Base-by-base conservation (phyloP, 2,888 invertebrate genomes). In the Nasonovia ribisnigri region DNA sequence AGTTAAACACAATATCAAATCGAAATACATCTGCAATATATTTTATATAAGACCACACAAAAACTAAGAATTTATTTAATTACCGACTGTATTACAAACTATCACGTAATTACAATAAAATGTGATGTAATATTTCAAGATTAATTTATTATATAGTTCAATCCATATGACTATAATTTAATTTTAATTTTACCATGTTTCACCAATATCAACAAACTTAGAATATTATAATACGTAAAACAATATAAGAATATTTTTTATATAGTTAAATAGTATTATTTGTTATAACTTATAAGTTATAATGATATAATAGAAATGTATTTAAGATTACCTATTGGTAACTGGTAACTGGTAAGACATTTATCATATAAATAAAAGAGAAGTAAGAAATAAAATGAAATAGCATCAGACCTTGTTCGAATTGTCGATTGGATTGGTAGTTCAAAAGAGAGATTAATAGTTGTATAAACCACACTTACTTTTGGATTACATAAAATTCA, bases 361-460 rank as follows among this genome's bases (percentile, higher is more conserved):
- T 24, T 36, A 36, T 51, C 77, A 36, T 1, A 0, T 13, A 57
- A 54, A 42, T 42, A 26, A 88, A 51, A 54, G 42, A 26, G 54
- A 54, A 57, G 29, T 57, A 43, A 60, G 60, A 43, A 3, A 43
- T 43, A 29, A 42, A 54, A 60, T 46, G 29, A 60, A 88, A 89
- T 43, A 57, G 42, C 11, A 54, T 26, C 42, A 26, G 46, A 20
- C 26, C 36, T 42, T 77, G 77, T 29, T 86, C 86, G 29, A 4
- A 77, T 87, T 51, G 2, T 46, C 13, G 24, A 51, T n/a, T 8
- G 87, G n/a, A 48, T n/a, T 20, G 46, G 42, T 57, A 36, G 88
- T 57, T 60, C 43, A 89, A 57, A 60, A 89, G 29, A 89, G 29
- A 43, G 89, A 89, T 60, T 89, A 57, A 89, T 89, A 43, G 43